Base-by-base conservation (phyloP, 2,113 vertebrate species). In the Blennius ocellaris region DNA sequence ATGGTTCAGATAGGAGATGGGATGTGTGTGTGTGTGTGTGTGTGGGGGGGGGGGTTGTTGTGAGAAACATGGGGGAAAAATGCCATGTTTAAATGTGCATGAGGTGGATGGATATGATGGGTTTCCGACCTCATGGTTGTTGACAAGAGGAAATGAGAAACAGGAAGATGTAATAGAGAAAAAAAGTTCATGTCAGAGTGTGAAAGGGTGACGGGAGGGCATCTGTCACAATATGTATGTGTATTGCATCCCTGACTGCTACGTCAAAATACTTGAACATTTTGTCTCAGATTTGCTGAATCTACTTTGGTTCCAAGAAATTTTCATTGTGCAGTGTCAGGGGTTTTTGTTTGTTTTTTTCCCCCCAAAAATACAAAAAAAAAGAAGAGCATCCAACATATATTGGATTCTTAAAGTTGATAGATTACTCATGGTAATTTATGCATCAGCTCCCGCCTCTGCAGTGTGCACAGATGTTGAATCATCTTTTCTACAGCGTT, bases 71-170 rank as follows among this genome's bases (percentile, higher is more conserved):
- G 43, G 47, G 10, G 40, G 50, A 41, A 50, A 60, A 44, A 0
- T 10, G 56, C 79, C 54, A 70, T 61, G 65, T 73, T 53, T 65
- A 89, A 40, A 17, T 57, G 78, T 36, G 51, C 38, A 47, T 47
- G 62, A 58, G 53, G 41, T 61, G 61, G 73, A 81, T 73, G 38
- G 39, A 44, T 16, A 3, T 3, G 59, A 84, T 47, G 14, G 41
- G 52, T 48, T 76, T 44, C 0, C 11, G 7, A 47, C 37, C 14
- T 67, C 49, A 78, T 67, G 62, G 15, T 47, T 36, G 54, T 59
- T 47, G 53, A 64, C 52, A 36, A 50, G 48, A 58, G 62, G n/a
- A 76, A 87, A 91, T 75, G 73, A 48, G 57, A 80, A 75, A 59
- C 6, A 8, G 44, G 65, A 69, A 49, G 43, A 49, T 51, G 49